A percentile compares a stretch with the other conserved stretches of the same genome.
Evolutionary conservation across 2,888 invertebrate genomes (phyloP).

Genomic region (Lycocerus yunnanus): DNA sequence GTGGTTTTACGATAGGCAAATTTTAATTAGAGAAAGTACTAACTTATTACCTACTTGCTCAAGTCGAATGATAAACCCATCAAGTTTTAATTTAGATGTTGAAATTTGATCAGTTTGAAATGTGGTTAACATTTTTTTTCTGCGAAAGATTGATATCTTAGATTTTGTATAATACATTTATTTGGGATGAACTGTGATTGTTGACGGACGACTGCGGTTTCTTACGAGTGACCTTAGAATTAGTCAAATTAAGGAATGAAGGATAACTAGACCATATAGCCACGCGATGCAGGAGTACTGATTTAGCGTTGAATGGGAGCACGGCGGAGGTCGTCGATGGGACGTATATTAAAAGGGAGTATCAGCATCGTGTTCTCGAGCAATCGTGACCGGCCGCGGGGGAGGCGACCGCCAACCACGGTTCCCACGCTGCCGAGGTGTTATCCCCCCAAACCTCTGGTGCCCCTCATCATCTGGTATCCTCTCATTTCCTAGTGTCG

Average conservation of each 20-base stretch:
- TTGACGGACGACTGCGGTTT: slow-evolving; percentile 12
- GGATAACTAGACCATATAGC: slow-evolving; percentile 34
- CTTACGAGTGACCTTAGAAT: slow-evolving; percentile 21
- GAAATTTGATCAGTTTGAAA: neutral
- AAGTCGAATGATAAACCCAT: neutral
- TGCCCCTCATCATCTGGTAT: slow-evolving; percentile 33
- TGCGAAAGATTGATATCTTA: neutral
- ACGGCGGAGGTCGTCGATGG: slow-evolving; percentile 43
- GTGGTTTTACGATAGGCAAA: neutral
- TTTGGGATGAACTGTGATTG: neutral
- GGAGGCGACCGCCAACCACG: slow-evolving; percentile 49
- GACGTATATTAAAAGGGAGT: slow-evolving; percentile 51
- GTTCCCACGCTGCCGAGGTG: slow-evolving; percentile 52
- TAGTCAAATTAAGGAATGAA: slow-evolving; percentile 31
- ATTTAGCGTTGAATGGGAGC: slow-evolving; percentile 41
- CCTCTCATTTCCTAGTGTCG: slow-evolving; percentile 49
- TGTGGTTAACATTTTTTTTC: neutral
- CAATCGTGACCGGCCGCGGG: slow-evolving; percentile 56
- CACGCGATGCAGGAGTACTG: slow-evolving; percentile 39
- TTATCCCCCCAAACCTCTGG: slow-evolving; percentile 38
- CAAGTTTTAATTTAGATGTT: neutral
- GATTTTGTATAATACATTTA: neutral
- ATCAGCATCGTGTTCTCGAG: slow-evolving; percentile 53
- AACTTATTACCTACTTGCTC: neutral
- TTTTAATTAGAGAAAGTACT: neutral